Evolutionary conservation across 2,888 invertebrate species (phyloP), one percentile per base, ranked within the genome.

Genomic region (Pyrochroa serraticornis): DNA sequence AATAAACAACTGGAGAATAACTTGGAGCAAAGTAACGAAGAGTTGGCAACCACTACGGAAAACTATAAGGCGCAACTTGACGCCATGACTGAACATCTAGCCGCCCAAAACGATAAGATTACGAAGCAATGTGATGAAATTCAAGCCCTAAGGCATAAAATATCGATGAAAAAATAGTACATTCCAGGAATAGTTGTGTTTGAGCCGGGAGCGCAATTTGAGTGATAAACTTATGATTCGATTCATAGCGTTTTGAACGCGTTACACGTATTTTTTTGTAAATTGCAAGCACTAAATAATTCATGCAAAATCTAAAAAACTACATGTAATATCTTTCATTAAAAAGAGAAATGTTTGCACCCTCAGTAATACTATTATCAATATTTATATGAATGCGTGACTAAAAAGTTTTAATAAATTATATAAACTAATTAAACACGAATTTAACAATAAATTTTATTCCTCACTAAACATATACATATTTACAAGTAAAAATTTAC

Each of bases 101-200:
- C 90, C 10, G 85, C 86, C 47, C 85, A 91, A 83, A 90, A 90
- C 79, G 95, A 95, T 68, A 94, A 93, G 80, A 84, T 97, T 44
- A 87, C 95, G 13, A 79, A 80, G 49, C 92, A 93, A 74, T 89
- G 90, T 74, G 93, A 93, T 79, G 85, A 89, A 75, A 89, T 93
- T 66, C 87, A 91, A 67, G 83, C 83, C 62, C 79, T 90, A 32
- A 85, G 84, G 67, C 88, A 87, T 71, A 85, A 85, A 75, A 64
- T 78, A 49, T 55, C 62, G 30, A 45, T 53, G 14, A 75, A 67
- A 56, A 75, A 75, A 55, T 74, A 70, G 68, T 48, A 33, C 38
- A 56, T 50, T 54, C 35, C 51, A 43, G 14, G 22, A 22, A 22
- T 22, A n/a, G n/a, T n/a, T n/a, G 22, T 22, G 22, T 5, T 22